Conservation (phyloP, 1,140 invertebrate genomes). For the Drepana arcuata region DNA sequence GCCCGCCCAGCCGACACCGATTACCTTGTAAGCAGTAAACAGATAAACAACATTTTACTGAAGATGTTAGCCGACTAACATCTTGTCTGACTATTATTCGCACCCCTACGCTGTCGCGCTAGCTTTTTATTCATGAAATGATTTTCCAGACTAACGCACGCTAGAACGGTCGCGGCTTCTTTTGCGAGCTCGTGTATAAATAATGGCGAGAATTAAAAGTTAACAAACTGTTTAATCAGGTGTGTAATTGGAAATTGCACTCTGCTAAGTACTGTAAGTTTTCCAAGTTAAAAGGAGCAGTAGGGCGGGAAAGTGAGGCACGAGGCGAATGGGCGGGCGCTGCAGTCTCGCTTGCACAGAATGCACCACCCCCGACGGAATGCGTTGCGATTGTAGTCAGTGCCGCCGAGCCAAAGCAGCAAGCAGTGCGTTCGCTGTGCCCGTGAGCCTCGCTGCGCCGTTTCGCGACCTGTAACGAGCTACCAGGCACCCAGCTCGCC, state of each 20-base stretch:
- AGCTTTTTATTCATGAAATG: neutral
- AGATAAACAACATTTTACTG: slow-evolving; percentile 15
- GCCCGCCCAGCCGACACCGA: slow-evolving; percentile 13
- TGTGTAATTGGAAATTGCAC: slow-evolving; percentile 24
- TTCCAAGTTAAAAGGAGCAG: slow-evolving; percentile 40
- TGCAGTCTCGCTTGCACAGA: slow-evolving; percentile 65
- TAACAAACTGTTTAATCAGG: slow-evolving; percentile 14
- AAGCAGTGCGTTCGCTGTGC: slow-evolving; percentile 41
- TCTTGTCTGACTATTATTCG: neutral
- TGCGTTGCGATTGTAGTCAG: slow-evolving; percentile 55
- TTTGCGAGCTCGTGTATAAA: neutral
- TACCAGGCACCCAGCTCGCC: slow-evolving; percentile 50
- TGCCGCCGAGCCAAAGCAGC: slow-evolving; percentile 40
- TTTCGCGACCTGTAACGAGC: slow-evolving; percentile 62
- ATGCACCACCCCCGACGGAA: slow-evolving; percentile 56
- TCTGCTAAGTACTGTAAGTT: slow-evolving; percentile 47
- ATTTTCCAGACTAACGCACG: neutral
- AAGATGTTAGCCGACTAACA: slow-evolving; percentile 19
- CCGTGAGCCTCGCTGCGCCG: slow-evolving; percentile 22
- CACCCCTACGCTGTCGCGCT: neutral
- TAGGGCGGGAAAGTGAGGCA: slow-evolving; percentile 68
- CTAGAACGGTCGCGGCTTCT: neutral
- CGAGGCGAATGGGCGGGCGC: slow-evolving; percentile 61
- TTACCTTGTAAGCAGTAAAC: neutral
- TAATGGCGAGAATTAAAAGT: no score